Evolutionary conservation across 2,888 invertebrate species (phyloP), one percentile per base, ranked within the genome.

Genomic region (Salticus scenicus): DNA sequence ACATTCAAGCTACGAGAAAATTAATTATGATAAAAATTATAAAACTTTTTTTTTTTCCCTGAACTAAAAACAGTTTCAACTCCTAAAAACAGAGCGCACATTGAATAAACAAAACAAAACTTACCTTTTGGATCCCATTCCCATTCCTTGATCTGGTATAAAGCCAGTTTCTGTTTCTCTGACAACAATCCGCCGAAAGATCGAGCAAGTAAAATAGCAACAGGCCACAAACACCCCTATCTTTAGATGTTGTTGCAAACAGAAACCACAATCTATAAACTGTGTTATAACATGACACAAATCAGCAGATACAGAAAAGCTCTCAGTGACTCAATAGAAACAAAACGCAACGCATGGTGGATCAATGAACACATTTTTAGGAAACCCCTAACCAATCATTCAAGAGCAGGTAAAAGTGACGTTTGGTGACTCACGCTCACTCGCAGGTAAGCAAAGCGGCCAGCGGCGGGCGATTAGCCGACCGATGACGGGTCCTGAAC

Each of bases 341-440:
- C 47, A 7, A n/a, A 47, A n/a, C 47, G 12, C 14, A 24, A 24
- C 20, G 57, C 24, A 24, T 24, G 57, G 24, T 2, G 24, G 24
- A 57, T 57, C 57, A 57, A 57, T 57, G 57, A 57, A 57, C 20
- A 57, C 57, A 67, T 17, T 41, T 12, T 37, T 41, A 41, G 78
- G 78, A 78, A 78, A 78, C 28, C 63, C 70, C 78, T 63, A 63
- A 41, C 28, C 33, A 72, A 41, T 72, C 72, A 79, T 66, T 79
- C 79, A 72, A 64, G 66, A 24, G 24, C 79, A 79, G 72, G 33
- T 66, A 79, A 63, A 37, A 79, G 47, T 47, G 72, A 72, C 64
- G 72, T 71, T 27, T 64, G 20, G 30, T 79, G 79, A 79, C 4
- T 79, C 72, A 79, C 14, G 8, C 30, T 4, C 30, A n/a, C n/a